phyloP scores from a whole-genome alignment of 2,113 vertebrate species.

The Serilophus lunatus region DNA sequence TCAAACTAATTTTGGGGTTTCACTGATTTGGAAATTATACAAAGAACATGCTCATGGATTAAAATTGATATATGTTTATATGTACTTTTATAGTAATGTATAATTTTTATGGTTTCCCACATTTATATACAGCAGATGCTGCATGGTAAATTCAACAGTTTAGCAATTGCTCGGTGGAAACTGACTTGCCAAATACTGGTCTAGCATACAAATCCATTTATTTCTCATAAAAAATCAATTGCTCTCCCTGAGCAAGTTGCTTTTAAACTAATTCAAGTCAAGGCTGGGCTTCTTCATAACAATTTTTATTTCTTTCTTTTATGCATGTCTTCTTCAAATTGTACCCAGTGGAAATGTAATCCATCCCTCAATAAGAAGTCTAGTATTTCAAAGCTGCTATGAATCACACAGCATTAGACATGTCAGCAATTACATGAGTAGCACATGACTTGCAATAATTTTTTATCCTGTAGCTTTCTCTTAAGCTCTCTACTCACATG shows the following conservation, averaged over 20 bases:
- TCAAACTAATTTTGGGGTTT: background rate
- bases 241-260: background rate
- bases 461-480: background rate
- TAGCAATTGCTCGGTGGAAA: background rate
- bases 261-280: background rate
- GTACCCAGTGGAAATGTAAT: conserved; percentile 11
- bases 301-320: background rate
- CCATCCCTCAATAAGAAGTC: background rate
- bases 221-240: background rate
- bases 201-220: background rate
- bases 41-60: background rate
- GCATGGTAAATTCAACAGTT: background rate
- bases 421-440: background rate
- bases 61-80: background rate
- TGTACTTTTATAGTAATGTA: background rate
- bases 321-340: background rate
- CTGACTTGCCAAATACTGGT: background rate
- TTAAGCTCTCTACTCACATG: background rate
- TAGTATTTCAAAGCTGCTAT: background rate
- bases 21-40: background rate
- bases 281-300: background rate
- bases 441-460: background rate
- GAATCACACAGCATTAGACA: background rate
- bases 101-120: background rate
- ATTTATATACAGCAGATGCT: background rate